Percentiles rank a stretch among this genome's conserved stretches.
phyloP scores from a whole-genome alignment of 1,140 invertebrate genomes.

The Rhizoglyphus robini region DNA sequence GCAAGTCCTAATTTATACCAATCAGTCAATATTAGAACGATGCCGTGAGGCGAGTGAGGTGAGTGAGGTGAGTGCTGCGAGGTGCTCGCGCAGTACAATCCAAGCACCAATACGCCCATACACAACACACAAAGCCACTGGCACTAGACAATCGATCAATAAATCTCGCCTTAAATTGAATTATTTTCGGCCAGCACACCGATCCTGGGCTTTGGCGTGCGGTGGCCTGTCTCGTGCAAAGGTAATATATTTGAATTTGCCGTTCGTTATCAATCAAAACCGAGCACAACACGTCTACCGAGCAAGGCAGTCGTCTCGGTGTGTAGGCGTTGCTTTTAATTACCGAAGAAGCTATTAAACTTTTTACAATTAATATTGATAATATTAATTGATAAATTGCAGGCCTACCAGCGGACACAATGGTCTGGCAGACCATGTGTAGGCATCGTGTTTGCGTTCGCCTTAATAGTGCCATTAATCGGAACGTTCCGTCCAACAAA shows the following conservation, averaged over 20 bases:
- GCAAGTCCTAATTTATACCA: neutral
- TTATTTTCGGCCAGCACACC: neutral
- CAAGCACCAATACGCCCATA: neutral
- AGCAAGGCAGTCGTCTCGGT: neutral
- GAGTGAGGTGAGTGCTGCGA: neutral
- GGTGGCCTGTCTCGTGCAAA: no score
- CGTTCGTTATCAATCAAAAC: constrained; percentile 12
- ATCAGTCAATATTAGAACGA: constrained; percentile 9
- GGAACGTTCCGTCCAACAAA: neutral
- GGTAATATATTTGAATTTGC: constrained; percentile 7
- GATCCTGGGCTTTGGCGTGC: no score
- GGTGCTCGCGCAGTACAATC: neutral
- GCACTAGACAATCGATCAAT: constrained; percentile 8
- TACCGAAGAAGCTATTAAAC: constrained; percentile 15
- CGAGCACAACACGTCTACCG: no score
- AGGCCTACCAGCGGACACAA: neutral
- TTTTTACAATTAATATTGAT: constrained; percentile 14
- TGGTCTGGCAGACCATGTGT: neutral
- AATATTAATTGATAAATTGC: constrained; percentile 9
- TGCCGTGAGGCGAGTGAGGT: neutral
- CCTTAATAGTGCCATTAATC: neutral
- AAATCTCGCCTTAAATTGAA: constrained; percentile 13
- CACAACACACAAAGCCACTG: neutral
- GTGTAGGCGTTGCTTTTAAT: constrained; percentile 11
- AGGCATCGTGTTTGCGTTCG: neutral